Evolutionary conservation across 2,888 invertebrate species (phyloP), one percentile per base, ranked within the genome.

Genomic region (Meta bourneti): DNA sequence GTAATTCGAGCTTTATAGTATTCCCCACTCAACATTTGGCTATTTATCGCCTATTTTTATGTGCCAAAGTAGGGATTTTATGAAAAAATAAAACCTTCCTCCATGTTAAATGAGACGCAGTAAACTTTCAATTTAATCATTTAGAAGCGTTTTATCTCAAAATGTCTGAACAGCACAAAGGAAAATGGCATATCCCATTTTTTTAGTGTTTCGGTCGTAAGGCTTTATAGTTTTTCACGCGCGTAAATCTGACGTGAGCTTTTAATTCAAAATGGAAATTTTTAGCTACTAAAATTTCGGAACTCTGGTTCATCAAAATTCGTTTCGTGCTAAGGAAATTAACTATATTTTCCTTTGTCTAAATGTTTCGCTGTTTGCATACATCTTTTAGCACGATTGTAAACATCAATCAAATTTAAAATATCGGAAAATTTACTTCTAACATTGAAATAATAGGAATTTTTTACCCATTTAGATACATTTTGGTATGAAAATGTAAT

Each of bases 91-190:
- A 51, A 70, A 51, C 7, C 7, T 2, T 0, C 9, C 52, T 51
- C 52, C 48, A 13, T 75, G 48, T 75, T 48, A 75, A 75, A 48
- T 49, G 51, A 52, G 8, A 34, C 11, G 20, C 82, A 7, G 20
- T 82, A 82, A 82, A 72, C 48, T 71, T 82, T 71, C 51, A 71
- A 51, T 82, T 72, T 71, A 82, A 82, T 82, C 82, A 20, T 20
- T 8, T 52, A 7, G 48, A 48, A 8, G 48, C 11, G 20, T 75
- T 75, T 34, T 75, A 75, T 75, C 16, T 61, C 61, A 16, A 5
- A 16, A 61, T 61, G 11, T 16, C 61, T 61, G 11, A 16, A 9
- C 61, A 61, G 34, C 61, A 61, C 61, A 61, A 61, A 16, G 61
- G 16, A 16, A 16, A 16, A 16, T 61, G 61, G 61, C 16, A 16